Conservation (phyloP, 2,888 invertebrate species). For the Seira ritae region DNA sequence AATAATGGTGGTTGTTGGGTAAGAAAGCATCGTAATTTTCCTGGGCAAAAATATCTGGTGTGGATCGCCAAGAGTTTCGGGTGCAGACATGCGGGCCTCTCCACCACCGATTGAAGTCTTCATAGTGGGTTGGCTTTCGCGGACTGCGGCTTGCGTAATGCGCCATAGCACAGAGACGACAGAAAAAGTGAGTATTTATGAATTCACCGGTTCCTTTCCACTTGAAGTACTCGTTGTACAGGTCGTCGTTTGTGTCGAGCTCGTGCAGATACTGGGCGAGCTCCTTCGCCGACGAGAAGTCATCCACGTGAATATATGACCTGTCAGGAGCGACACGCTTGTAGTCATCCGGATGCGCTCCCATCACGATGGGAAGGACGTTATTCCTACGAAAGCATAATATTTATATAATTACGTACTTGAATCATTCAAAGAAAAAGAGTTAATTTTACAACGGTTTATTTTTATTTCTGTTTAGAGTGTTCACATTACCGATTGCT, state of each 20-base stretch:
- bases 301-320: constrained; percentile 97
- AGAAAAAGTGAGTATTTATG: constrained; percentile 97
- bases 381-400: constrained; percentile 80
- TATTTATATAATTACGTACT: no score
- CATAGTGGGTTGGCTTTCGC: constrained; percentile 78
- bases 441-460: no score
- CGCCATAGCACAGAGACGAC: constrained; percentile 90
- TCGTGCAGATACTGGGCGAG: constrained; percentile 90
- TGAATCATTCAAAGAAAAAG: no score
- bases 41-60: constrained; percentile 71
- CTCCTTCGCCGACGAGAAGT: constrained; percentile 91
- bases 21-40: constrained; percentile 64
- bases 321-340: constrained; percentile 90
- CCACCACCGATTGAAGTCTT: constrained; percentile 96
- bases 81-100: constrained; percentile 85
- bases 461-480: no score
- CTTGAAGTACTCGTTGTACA: constrained; percentile 95
- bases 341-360: constrained; percentile 94
- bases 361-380: constrained; percentile 96
- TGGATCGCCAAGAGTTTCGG: constrained; percentile 82
- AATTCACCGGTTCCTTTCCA: constrained; percentile 97
- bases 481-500: no score
- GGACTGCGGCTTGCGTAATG: constrained; percentile 79
- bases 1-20: constrained; percentile 22
- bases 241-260: constrained; percentile 89